A percentile compares a stretch with the other conserved stretches of the same genome.
Evolutionary conservation across 2,888 invertebrate genomes (phyloP).

Genomic region (Desoria tigrina): DNA sequence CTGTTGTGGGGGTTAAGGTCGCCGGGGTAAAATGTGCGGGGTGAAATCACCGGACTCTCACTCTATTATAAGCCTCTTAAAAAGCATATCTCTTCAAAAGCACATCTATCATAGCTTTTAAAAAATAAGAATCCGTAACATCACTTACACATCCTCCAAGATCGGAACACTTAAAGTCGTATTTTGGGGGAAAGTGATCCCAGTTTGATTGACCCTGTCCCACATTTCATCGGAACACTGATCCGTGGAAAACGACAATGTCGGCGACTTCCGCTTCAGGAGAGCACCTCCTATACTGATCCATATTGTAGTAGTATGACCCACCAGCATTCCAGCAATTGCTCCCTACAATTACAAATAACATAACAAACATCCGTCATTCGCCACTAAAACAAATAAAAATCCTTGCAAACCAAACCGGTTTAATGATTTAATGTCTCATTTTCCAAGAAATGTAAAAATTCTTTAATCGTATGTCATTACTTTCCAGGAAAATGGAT

Average conservation of each 20-base stretch:
- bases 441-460: too few relatives aligned
- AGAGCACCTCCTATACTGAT: slow-evolving; percentile 43
- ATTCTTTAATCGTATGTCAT: too few relatives aligned
- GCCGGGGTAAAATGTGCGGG: too few relatives aligned
- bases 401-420: neutral
- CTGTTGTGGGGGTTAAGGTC: too few relatives aligned
- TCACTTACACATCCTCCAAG: neutral
- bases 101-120: too few relatives aligned
- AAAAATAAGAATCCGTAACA: too few relatives aligned
- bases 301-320: slow-evolving; percentile 63
- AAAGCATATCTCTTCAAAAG: too few relatives aligned
- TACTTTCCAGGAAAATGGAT: too few relatives aligned
- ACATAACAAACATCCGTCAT: too few relatives aligned
- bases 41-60: too few relatives aligned
- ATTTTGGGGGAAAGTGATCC: slow-evolving; percentile 8
- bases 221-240: slow-evolving; percentile 39
- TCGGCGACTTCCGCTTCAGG: slow-evolving; percentile 35
- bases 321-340: slow-evolving; percentile 72
- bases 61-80: too few relatives aligned
- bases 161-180: neutral
- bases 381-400: slow-evolving; percentile 21
- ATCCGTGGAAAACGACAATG: slow-evolving; percentile 44
- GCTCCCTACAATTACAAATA: slow-evolving; percentile 64
- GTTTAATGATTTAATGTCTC: too few relatives aligned
- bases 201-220: slow-evolving; percentile 12